Base-by-base conservation (phyloP, 2,797 vertebrate genomes). In the Danio jaintianensis region DNA sequence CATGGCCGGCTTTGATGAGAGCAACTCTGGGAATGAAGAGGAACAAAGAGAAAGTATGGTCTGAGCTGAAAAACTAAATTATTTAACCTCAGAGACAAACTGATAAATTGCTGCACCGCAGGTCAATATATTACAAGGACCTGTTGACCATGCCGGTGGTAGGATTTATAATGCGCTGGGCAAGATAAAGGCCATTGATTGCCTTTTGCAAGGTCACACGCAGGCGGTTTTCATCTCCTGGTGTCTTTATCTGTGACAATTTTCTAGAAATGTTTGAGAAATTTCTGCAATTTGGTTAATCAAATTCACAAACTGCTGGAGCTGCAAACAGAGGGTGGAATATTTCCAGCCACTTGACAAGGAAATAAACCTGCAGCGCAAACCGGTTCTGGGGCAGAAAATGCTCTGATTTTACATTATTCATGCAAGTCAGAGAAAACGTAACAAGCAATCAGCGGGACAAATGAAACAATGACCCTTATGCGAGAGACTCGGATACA, bases 131-230 rank as follows among this genome's bases (percentile, higher is more conserved):
- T 93, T 93, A 93, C 85, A 88, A 86, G 86, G 87, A 92, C 91
- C 91, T 91, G 89, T 88, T 86, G 90, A 91, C 88, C 89, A 88
- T 89, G 85, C 89, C 86, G 89, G 87, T 87, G 80, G 86, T 90
- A 86, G 92, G 88, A 94, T 94, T 93, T 94, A 92, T 93, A 92
- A 94, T 91, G 91, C 89, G 91, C 86, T 89, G 88, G 86, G 82
- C 83, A 83, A 93, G 94, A 94, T 94, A 93, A 93, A 93, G 92
- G 89, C 90, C 93, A 93, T 93, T 92, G 92, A 93, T 94, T 91
- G 88, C 90, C 85, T 92, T 87, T 89, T 87, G 88, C 91, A 94
- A 94, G 92, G 93, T 94, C 87, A 92, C 89, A 90, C 85, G 87
- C 84, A 53, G 48, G 71, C 75, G 10, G 50, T 70, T 84, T 87